Conservation (phyloP, 2,888 invertebrate genomes). For the Buathra laborator region DNA sequence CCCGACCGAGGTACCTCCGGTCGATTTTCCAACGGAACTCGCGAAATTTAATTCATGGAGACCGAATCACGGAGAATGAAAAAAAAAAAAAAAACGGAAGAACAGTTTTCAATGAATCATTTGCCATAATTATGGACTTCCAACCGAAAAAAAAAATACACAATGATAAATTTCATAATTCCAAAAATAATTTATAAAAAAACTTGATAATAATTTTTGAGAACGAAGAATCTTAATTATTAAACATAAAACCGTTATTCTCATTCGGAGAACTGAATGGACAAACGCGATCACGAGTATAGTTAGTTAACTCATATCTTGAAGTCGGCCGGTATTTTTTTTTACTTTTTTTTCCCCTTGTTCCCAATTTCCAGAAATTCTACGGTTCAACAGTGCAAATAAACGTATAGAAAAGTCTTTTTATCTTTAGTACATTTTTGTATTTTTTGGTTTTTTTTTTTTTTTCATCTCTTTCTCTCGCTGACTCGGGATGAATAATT, state of each 20-base stretch:
- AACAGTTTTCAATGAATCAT: not conserved
- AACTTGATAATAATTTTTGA: not conserved
- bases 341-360: not conserved
- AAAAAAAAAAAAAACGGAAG: not conserved
- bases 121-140: not conserved
- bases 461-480: slow-evolving; percentile 46
- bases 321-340: slow-evolving; percentile 2
- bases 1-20: not conserved
- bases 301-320: slow-evolving; percentile 10
- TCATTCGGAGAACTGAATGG: not conserved
- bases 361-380: slow-evolving; percentile 9
- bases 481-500: slow-evolving; percentile 64
- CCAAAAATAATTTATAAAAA: not conserved
- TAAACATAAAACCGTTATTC: not conserved
- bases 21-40: not conserved
- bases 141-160: not conserved
- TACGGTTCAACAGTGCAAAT: slow-evolving; percentile 29
- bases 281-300: not conserved
- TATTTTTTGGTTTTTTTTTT: slow-evolving; percentile 1
- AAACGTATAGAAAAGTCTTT: slow-evolving; percentile 43
- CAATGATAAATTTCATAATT: not conserved
- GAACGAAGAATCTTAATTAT: not conserved
- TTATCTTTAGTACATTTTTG: slow-evolving; percentile 31
- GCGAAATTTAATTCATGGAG: not conserved
- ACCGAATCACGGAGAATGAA: not conserved